Conservation (phyloP, 2,113 vertebrate species). For the Hystrix cristata region DNA sequence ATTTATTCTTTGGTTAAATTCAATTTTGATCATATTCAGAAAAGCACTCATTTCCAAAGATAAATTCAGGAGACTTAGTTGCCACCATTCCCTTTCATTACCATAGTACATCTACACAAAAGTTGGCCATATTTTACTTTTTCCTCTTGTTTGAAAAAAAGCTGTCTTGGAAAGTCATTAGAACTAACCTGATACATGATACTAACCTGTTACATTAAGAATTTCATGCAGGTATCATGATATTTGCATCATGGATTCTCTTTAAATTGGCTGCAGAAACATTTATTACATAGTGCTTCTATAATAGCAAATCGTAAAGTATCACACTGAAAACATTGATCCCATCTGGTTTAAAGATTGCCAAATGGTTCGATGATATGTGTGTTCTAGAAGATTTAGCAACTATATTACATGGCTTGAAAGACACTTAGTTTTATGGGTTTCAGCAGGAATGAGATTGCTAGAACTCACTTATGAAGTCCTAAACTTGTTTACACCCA, state of each 20-base stretch:
- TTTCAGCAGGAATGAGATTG: conserved; percentile 66
- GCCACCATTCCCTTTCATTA: background rate
- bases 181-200: conserved; percentile 31
- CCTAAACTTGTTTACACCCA: conserved; percentile 65
- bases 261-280: conserved; percentile 74
- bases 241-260: conserved; percentile 73
- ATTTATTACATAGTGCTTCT: conserved; percentile 72
- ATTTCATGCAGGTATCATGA: conserved; percentile 74
- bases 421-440: conserved; percentile 67
- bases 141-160: conserved; percentile 46
- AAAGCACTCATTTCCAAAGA: conserved; percentile 52
- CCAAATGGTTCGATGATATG: conserved; percentile 62
- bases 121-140: conserved; percentile 47
- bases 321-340: conserved; percentile 70
- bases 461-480: conserved; percentile 48
- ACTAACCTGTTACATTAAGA: conserved; percentile 62
- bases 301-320: conserved; percentile 60
- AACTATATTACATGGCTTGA: conserved; percentile 63
- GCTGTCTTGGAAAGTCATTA: conserved; percentile 51
- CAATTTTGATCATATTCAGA: conserved; percentile 8
- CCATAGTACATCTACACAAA: background rate
- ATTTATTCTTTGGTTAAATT: background rate
- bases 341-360: conserved; percentile 72
- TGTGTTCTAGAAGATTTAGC: conserved; percentile 63
- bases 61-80: conserved; percentile 9